These are phyloP conservation scores for Ciona savignyi DNA, from an alignment of 23 tunicate species.

Conservation along the genomic window DNA sequence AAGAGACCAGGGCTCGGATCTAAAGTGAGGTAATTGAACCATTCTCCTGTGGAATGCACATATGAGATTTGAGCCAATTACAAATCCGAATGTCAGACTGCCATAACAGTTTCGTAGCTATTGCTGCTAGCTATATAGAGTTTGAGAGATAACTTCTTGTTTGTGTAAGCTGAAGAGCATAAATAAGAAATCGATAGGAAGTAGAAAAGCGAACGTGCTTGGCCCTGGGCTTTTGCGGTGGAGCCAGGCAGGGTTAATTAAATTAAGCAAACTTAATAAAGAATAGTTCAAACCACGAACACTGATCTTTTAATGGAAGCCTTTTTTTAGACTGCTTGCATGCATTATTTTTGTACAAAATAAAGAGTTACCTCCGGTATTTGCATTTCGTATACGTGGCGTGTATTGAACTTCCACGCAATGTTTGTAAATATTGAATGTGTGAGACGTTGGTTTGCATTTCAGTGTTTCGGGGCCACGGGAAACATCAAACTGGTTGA, in stretches of 20 bases:
- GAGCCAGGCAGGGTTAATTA: not conserved
- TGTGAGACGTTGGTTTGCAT: not conserved
- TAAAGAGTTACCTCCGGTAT: not conserved
- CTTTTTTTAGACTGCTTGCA: not conserved
- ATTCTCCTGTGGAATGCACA: not conserved
- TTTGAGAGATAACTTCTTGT: too few species aligned
- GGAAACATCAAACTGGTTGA: not conserved
- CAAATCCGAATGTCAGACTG: not conserved
- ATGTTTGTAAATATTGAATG: not conserved
- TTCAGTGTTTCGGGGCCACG: not conserved
- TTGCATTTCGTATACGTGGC: too few species aligned
- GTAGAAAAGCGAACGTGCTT: too few species aligned
- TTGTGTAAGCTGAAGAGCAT: too few species aligned
- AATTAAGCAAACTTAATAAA: not conserved
- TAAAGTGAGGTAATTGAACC: not conserved
- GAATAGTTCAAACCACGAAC: not conserved
- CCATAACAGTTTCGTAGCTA: too few species aligned
- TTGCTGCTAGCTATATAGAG: too few species aligned
- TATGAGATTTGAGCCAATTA: not conserved
- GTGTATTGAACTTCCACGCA: too few species aligned
- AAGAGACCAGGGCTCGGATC: not conserved
- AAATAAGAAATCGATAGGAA: too few species aligned
- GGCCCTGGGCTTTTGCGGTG: too few species aligned
- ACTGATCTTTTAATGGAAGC: not conserved
- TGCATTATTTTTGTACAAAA: too few species aligned